These are phyloP conservation scores for Pseudomyrmex sp. DNA, from an alignment of 1,140 invertebrate species.

Conservation along the genomic window DNA sequence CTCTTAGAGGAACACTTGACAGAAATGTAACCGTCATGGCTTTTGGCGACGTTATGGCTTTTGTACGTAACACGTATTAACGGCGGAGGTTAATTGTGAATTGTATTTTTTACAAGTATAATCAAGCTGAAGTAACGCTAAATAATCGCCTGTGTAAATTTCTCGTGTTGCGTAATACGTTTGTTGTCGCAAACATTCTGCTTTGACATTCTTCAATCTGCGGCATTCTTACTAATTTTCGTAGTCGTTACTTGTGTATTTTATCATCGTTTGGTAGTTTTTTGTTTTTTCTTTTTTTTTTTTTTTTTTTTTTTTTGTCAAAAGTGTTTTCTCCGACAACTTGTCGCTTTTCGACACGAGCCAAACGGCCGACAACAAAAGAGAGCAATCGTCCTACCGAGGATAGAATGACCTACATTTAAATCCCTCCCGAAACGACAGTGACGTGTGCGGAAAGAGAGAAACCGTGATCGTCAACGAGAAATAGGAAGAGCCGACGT, in stretches of 20 bases:
- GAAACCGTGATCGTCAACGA: constrained; percentile 53
- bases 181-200: not conserved
- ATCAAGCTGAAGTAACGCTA: not conserved
- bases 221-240: not conserved
- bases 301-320: constrained; percentile 18
- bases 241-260: not conserved
- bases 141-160: constrained; percentile 9
- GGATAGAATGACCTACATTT: constrained; percentile 60
- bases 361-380: not conserved
- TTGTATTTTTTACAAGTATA: constrained; percentile 16
- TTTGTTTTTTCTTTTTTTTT: not conserved
- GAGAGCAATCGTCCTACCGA: constrained; percentile 29
- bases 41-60: not conserved
- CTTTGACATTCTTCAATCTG: too few species aligned
- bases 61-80: not conserved
- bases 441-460: constrained; percentile 7
- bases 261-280: not conserved
- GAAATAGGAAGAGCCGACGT: constrained; percentile 35
- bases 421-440: constrained; percentile 43
- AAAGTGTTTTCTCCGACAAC: constrained; percentile 16
- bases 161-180: not conserved
- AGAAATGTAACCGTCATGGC: constrained; percentile 13
- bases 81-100: constrained; percentile 21
- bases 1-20: constrained; percentile 59
- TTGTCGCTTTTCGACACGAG: constrained; percentile 11